Evolutionary conservation across 2,797 vertebrate genomes (phyloP).

Genomic region (Hippocampus kuda): DNA sequence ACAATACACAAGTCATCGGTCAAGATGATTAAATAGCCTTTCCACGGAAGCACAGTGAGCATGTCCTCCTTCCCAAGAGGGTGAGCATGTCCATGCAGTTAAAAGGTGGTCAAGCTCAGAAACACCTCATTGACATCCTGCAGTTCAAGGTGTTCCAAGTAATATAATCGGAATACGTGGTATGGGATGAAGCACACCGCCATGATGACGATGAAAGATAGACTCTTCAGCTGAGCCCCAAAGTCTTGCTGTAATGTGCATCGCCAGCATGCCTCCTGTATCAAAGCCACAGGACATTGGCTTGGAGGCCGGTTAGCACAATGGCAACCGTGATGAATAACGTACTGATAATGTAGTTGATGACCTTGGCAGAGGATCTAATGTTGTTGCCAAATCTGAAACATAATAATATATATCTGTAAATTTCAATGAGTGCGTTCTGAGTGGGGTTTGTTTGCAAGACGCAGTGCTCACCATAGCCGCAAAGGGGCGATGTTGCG

Average conservation of each 20-base stretch:
- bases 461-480: background rate
- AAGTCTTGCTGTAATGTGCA: constrained; percentile 77
- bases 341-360: constrained; percentile 69
- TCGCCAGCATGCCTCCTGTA: constrained; percentile 47
- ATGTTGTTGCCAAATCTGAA: constrained; percentile 71
- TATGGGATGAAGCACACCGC: constrained; percentile 80
- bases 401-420: constrained; percentile 61
- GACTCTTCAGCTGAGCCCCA: constrained; percentile 78
- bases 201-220: constrained; percentile 79
- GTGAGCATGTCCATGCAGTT: constrained; percentile 82
- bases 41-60: constrained; percentile 18
- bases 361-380: fast-evolving
- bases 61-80: constrained; percentile 66
- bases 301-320: constrained; percentile 65
- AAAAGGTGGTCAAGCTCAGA: constrained; percentile 74
- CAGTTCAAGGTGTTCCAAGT: constrained; percentile 35
- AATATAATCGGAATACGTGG: constrained; percentile 76
- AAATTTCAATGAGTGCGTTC: background rate
- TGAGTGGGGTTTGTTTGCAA: background rate
- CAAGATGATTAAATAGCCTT: background rate
- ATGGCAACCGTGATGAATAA: constrained; percentile 47
- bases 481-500: constrained; percentile 11
- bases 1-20: background rate
- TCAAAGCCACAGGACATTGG: constrained; percentile 60
- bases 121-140: constrained; percentile 73